Percentiles rank a stretch among this genome's conserved stretches.
Conservation (phyloP, 2,888 invertebrate genomes). For the Eupithecia vulgata region DNA sequence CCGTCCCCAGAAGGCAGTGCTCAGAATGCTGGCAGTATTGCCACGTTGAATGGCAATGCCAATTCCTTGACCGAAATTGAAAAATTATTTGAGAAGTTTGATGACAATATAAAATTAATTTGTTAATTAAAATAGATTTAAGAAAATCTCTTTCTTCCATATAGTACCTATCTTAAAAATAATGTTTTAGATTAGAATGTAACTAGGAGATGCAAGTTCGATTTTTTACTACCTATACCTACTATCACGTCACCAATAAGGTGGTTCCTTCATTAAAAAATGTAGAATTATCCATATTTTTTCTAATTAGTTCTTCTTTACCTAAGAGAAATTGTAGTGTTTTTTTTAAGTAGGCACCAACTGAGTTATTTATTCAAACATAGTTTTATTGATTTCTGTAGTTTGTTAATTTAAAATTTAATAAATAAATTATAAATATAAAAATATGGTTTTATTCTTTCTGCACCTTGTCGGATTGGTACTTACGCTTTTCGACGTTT, state of each 20-base stretch:
- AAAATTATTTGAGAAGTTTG: background rate
- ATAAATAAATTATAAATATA: background rate
- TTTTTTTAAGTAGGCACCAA: background rate
- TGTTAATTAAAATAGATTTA: background rate
- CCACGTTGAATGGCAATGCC: too few relatives aligned
- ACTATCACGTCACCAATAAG: background rate
- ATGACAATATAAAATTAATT: background rate
- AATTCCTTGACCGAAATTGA: too few relatives aligned
- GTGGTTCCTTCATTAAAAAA: background rate
- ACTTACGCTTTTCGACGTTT: too few relatives aligned
- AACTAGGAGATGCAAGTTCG: background rate
- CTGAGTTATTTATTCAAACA: constrained; percentile 1
- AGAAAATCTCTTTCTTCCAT: background rate
- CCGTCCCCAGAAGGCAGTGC: too few relatives aligned
- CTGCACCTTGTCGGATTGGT: background rate
- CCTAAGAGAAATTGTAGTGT: background rate
- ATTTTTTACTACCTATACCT: background rate
- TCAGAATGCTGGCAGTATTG: too few relatives aligned
- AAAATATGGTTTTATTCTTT: background rate
- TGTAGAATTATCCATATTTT: background rate
- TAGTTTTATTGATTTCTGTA: background rate
- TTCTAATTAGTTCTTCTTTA: background rate
- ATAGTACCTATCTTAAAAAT: background rate
- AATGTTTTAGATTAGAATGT: background rate
- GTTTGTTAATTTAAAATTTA: background rate